Conservation (phyloP, 2,797 vertebrate species). For the Helostoma temminkii region DNA sequence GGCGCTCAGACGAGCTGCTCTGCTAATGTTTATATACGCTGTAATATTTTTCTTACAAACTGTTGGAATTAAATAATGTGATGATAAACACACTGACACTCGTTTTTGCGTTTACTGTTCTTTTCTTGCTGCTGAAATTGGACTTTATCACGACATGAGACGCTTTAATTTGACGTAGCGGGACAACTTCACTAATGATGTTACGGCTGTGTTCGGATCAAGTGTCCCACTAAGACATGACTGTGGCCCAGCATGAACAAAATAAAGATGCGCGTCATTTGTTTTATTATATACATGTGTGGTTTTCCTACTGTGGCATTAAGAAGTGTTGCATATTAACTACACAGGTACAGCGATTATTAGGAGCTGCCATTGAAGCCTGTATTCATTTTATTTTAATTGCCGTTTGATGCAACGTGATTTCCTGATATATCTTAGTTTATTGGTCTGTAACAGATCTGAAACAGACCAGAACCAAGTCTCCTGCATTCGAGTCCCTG, state of each 20-base stretch:
- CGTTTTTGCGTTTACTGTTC: slow-evolving; percentile 4
- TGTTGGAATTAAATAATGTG: slow-evolving; percentile 70
- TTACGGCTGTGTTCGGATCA: background rate
- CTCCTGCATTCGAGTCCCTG: too few relatives aligned
- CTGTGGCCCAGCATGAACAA: background rate
- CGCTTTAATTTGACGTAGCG: background rate
- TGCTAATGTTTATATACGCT: slow-evolving; percentile 72
- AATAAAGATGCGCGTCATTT: background rate
- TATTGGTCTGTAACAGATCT: too few relatives aligned
- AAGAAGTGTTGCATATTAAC: too few relatives aligned
- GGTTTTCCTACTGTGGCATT: background rate
- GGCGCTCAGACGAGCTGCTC: slow-evolving; percentile 36
- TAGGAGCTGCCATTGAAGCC: too few relatives aligned
- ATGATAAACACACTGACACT: slow-evolving; percentile 18
- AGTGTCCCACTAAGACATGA: background rate
- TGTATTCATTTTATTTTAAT: background rate
- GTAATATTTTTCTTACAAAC: slow-evolving; percentile 69
- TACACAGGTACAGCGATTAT: too few relatives aligned
- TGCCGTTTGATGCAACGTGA: background rate
- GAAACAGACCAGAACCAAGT: too few relatives aligned
- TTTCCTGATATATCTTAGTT: background rate
- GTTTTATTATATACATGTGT: background rate
- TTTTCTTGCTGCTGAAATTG: background rate
- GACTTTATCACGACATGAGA: background rate
- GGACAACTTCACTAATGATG: background rate